Percentiles rank a stretch among this genome's conserved stretches.
Conservation (phyloP, 2,113 vertebrate species). For the Oostethus manadensis region DNA sequence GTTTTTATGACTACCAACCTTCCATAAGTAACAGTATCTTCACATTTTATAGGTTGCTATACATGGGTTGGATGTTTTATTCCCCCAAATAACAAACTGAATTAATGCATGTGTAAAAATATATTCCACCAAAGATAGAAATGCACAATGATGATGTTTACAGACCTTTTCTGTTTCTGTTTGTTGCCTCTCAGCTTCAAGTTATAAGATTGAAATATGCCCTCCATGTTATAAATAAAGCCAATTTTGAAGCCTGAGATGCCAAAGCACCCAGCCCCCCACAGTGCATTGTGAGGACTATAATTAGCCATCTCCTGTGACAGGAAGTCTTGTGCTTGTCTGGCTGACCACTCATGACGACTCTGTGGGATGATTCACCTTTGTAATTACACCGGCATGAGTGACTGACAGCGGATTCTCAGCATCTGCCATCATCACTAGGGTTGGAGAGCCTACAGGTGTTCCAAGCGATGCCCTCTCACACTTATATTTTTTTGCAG, state of each 20-base stretch:
- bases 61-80: constrained; percentile 27
- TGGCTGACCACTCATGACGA: constrained; percentile 68
- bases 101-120: constrained; percentile 20
- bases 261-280: constrained; percentile 8
- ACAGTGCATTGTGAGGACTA: constrained; percentile 25
- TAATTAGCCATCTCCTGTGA: constrained; percentile 54
- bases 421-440: constrained; percentile 7
- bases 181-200: constrained; percentile 31
- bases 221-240: constrained; percentile 49
- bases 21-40: constrained; percentile 74
- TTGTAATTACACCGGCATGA: constrained; percentile 63
- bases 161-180: constrained; percentile 1
- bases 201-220: constrained; percentile 52
- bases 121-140: neutral
- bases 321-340: constrained; percentile 51
- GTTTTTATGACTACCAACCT: constrained; percentile 89
- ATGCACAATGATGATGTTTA: constrained; percentile 1
- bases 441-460: constrained; percentile 3
- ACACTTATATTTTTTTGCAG: constrained; percentile 4
- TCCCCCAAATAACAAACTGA: constrained; percentile 14
- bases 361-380: constrained; percentile 62
- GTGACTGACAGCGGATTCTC: constrained; percentile 66
- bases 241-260: constrained; percentile 24
- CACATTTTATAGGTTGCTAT: constrained; percentile 40
- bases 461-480: constrained; percentile 7